A percentile compares a stretch with the other conserved stretches of the same genome.
Conservation (phyloP, 2,797 vertebrate genomes). For the Aythya fuligula region DNA sequence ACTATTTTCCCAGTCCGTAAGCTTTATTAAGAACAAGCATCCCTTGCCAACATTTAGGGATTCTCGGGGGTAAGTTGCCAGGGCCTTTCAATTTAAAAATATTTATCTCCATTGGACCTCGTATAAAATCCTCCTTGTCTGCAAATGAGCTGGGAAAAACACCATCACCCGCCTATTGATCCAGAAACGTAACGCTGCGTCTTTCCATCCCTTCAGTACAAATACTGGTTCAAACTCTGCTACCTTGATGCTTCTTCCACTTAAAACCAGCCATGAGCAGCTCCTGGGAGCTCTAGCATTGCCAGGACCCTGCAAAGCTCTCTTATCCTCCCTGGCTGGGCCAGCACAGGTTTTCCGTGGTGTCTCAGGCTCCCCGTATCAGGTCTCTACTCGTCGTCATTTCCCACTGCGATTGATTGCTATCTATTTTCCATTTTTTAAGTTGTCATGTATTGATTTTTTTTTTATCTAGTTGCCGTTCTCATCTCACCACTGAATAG, state of each 20-base stretch:
- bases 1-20: neutral
- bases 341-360: neutral
- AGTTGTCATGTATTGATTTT: constrained; percentile 62
- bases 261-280: neutral
- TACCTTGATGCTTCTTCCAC: neutral
- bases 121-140: neutral
- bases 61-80: neutral
- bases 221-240: neutral
- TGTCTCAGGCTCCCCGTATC: neutral
- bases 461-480: constrained; percentile 62
- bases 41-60: neutral
- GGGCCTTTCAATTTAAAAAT: neutral
- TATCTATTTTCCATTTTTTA: constrained; percentile 54
- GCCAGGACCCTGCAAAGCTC: neutral
- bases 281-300: neutral
- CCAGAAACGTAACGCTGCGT: neutral
- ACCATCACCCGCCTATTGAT: neutral
- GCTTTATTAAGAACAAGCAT: neutral
- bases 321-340: neutral
- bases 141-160: neutral
- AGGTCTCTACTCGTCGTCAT: neutral
- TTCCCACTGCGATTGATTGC: constrained; percentile 4
- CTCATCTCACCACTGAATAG: constrained; percentile 58
- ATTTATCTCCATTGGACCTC: neutral
- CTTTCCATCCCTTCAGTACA: neutral